Base-by-base conservation (phyloP, 1,140 invertebrate genomes). In the Drosophila watanabei region DNA sequence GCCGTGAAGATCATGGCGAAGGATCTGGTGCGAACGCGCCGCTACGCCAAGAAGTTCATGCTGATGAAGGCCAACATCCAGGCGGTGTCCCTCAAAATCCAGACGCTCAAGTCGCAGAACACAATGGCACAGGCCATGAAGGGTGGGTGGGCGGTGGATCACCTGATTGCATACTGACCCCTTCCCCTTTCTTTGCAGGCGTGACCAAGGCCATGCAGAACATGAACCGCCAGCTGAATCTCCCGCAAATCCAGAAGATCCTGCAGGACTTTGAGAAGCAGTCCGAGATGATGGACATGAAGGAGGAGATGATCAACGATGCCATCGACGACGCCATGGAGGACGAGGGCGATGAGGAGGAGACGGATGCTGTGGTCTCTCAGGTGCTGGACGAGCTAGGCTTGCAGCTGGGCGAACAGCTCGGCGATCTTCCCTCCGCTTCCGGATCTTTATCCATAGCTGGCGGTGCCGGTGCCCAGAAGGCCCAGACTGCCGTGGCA, bases 201-300 rank as follows among this genome's bases (percentile, higher is more conserved):
- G 99, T 99, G 24, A 99, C 99, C 2, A 97, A 96, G 94, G 99
- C 99, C 45, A 99, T 99, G 98, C 96, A 97, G 83, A 98, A 96
- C 92, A 99, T 99, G 99, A 99, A 99, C 94, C 96, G 97, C 48
- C 97, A 99, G 94, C 93, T 99, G 83, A 99, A 99, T 94, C 95
- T 99, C 91, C 99, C 99, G 28, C 98, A 99, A 95, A 99, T 99
- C 92, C 99, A 99, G 94, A 98, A 98, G 93, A 99, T 99, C 85
- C 96, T 99, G 7, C 97, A 98, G 95, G 99, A 99, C 92, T 99
- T 99, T 95, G 99, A 99, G 94, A 99, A 99, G 90, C 99, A 99
- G 92, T 98, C 98, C 0, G 99, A 99, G 94, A 99, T 99, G 68
- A 99, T 99, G 99, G 99, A 99, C 93, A 99, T 99, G 99, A 99